These are phyloP conservation scores for Julus scanicus DNA, from an alignment of 2,888 invertebrate genomes.

Conservation along the genomic window DNA sequence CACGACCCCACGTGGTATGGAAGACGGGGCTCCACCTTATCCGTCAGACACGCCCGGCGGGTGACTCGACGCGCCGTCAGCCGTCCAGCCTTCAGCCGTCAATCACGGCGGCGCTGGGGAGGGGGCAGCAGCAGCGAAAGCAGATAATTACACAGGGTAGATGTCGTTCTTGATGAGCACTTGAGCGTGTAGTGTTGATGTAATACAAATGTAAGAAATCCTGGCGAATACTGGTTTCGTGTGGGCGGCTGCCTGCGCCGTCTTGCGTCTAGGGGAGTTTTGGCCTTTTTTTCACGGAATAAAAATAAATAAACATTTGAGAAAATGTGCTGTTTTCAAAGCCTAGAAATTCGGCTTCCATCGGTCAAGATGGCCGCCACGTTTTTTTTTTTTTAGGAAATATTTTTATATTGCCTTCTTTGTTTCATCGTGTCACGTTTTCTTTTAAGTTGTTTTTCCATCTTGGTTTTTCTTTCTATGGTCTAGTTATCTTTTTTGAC, in stretches of 20 bases:
- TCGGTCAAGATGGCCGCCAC: neutral
- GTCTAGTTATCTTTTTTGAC: too few species aligned
- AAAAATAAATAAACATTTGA: slow-evolving; percentile 22
- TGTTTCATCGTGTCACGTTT: neutral
- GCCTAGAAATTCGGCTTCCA: neutral
- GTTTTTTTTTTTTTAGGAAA: neutral
- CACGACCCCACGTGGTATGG: neutral
- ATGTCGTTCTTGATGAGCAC: slow-evolving; percentile 60
- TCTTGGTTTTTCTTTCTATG: too few species aligned
- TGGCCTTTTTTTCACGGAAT: slow-evolving; percentile 50
- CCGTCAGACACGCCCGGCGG: neutral
- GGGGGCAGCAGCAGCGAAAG: slow-evolving; percentile 53
- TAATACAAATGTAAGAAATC: slow-evolving; percentile 61
- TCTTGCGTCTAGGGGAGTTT: neutral
- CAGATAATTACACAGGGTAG: slow-evolving; percentile 60
- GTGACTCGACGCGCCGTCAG: slow-evolving; percentile 47
- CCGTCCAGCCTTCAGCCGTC: slow-evolving; percentile 48
- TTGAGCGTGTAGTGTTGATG: slow-evolving; percentile 61
- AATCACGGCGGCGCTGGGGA: slow-evolving; percentile 48
- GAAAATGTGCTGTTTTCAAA: neutral
- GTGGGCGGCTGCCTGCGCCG: slow-evolving; percentile 58
- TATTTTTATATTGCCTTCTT: neutral
- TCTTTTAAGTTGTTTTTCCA: neutral
- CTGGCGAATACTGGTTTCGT: slow-evolving; percentile 59
- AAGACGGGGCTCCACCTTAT: neutral